A percentile compares a stretch with the other conserved stretches of the same genome.
These are phyloP conservation scores for Pyxicephalus adspersus DNA, from an alignment of 2,113 vertebrate genomes.

Conservation along the genomic window DNA sequence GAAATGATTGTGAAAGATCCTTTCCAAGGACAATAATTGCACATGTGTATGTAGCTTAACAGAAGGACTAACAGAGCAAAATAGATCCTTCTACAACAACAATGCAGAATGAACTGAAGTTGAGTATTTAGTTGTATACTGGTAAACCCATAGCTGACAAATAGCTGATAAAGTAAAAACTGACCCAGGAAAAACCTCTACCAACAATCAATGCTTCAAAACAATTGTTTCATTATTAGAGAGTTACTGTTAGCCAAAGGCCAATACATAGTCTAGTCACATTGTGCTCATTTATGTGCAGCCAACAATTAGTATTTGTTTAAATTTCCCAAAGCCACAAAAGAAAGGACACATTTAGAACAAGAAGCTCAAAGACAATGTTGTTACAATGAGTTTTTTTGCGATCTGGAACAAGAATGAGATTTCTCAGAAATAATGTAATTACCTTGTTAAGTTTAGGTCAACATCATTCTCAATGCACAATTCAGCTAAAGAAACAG, in stretches of 20 bases:
- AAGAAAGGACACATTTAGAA: slow-evolving; percentile 16
- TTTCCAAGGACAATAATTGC: too few relatives aligned
- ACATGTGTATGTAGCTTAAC: too few relatives aligned
- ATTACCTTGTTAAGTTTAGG: slow-evolving; percentile 50
- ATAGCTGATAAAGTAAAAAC: background rate
- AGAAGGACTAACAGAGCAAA: too few relatives aligned
- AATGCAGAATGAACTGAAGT: too few relatives aligned
- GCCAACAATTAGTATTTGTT: slow-evolving; percentile 37
- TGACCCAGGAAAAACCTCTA: background rate
- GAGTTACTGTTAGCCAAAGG: slow-evolving; percentile 15
- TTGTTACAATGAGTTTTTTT: slow-evolving; percentile 43
- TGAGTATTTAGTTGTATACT: too few relatives aligned
- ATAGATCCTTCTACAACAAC: too few relatives aligned
- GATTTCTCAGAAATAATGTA: slow-evolving; percentile 53
- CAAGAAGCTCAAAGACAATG: slow-evolving; percentile 32
- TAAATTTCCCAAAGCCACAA: slow-evolving; percentile 11
- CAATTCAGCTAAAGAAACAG: slow-evolving; percentile 34
- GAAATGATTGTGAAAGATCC: too few relatives aligned
- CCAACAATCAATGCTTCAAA: background rate
- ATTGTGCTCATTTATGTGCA: slow-evolving; percentile 11
- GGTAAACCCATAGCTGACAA: too few relatives aligned
- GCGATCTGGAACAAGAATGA: slow-evolving; percentile 28
- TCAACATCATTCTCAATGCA: slow-evolving; percentile 47
- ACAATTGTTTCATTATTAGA: background rate
- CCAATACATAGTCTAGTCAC: slow-evolving; percentile 22